Conservation (phyloP, 1,140 invertebrate species). For the Sycophaga agraensis region DNA sequence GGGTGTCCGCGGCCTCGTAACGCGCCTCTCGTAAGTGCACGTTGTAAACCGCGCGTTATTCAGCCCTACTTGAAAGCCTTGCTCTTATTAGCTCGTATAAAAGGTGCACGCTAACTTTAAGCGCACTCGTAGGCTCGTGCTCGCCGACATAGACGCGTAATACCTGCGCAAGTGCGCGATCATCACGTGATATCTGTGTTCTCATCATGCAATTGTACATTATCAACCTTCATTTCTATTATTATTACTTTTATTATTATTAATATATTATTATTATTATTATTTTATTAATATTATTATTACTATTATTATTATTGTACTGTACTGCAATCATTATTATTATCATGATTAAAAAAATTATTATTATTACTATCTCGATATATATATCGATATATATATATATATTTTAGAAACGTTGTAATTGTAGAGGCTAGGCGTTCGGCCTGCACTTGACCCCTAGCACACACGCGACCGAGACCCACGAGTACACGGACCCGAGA, state of each 20-base stretch:
- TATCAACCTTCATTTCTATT: conserved; percentile 41
- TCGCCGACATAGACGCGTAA: conserved; percentile 11
- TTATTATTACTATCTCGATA: conserved; percentile 4
- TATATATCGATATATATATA: not conserved
- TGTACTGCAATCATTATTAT: conserved; percentile 2
- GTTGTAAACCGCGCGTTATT: not conserved
- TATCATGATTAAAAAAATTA: conserved; percentile 1
- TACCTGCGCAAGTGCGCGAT: conserved; percentile 7
- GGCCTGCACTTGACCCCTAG: not conserved
- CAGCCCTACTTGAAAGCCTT: conserved; percentile 3
- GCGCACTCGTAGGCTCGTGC: conserved; percentile 22
- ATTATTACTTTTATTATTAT: too few species aligned
- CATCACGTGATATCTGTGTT: conserved; percentile 40
- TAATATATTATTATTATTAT: conserved; percentile 10
- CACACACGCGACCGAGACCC: not conserved
- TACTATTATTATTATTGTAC: not conserved
- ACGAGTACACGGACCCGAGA: too few species aligned
- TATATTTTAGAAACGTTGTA: too few species aligned
- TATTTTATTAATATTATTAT: not conserved
- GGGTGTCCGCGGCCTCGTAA: not conserved
- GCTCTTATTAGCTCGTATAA: conserved; percentile 10
- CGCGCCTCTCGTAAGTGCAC: not conserved
- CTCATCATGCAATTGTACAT: conserved; percentile 50
- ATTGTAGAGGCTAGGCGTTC: conserved; percentile 1
- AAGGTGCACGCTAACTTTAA: not conserved